phyloP scores from a whole-genome alignment of 2,888 invertebrate genomes.

The Graphium colonna region DNA sequence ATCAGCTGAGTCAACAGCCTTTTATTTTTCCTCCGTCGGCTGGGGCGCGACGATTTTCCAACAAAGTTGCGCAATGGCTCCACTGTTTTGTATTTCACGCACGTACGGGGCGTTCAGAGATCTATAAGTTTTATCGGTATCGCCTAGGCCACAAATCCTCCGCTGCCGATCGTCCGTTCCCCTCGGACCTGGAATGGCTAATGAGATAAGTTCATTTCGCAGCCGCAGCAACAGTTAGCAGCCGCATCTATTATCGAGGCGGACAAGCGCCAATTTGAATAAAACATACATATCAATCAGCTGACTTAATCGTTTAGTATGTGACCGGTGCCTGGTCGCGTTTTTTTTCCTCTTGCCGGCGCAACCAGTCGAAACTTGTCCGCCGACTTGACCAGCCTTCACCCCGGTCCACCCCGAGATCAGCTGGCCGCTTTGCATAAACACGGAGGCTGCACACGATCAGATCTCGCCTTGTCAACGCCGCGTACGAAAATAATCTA shows the following conservation, averaged over 20 bases:
- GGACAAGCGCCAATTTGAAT: conserved; percentile 1
- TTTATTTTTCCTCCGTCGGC: conserved; percentile 39
- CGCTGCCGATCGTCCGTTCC: neutral
- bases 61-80: conserved; percentile 55
- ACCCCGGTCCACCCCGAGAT: conserved; percentile 50
- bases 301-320: conserved; percentile 38
- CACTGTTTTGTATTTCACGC: conserved; percentile 48
- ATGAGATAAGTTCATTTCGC: neutral
- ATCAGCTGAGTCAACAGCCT: conserved; percentile 67
- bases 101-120: conserved; percentile 28
- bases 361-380: conserved; percentile 51
- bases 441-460: conserved; percentile 65
- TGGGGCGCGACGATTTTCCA: conserved; percentile 38
- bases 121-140: neutral
- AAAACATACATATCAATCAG: conserved; percentile 18
- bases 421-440: conserved; percentile 56
- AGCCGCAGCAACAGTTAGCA: neutral
- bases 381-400: conserved; percentile 48
- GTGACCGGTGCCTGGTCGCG: conserved; percentile 32
- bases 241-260: neutral
- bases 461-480: conserved; percentile 66
- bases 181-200: neutral
- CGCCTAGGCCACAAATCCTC: neutral
- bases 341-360: conserved; percentile 28
- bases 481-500: conserved; percentile 41